Conservation (phyloP, 92 coral and sea anemone genomes). For the Epizoanthus ramosus region DNA sequence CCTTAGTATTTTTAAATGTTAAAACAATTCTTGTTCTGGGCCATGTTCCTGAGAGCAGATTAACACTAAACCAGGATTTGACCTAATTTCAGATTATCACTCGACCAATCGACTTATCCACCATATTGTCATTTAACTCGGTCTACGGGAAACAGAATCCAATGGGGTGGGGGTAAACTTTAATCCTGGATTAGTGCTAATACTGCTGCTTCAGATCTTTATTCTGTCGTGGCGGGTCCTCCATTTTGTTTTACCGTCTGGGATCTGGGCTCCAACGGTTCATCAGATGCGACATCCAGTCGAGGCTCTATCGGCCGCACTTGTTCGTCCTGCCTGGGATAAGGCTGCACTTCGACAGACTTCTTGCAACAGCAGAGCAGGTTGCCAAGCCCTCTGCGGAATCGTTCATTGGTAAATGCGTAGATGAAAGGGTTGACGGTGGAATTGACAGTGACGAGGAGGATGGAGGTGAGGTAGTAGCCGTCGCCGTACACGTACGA, state of each 20-base stretch:
- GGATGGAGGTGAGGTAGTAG: constrained; percentile 60
- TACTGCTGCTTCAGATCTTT: too few species aligned
- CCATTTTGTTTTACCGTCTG: neutral
- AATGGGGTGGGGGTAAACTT: too few species aligned
- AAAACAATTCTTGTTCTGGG: too few species aligned
- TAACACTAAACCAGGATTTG: too few species aligned
- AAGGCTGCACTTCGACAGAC: constrained; percentile 7
- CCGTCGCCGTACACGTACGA: constrained; percentile 55
- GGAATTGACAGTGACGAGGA: constrained; percentile 70
- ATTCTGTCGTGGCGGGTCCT: neutral
- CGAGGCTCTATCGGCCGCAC: neutral
- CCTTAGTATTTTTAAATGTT: too few species aligned
- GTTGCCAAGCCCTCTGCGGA: constrained; percentile 41
- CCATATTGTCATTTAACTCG: too few species aligned
- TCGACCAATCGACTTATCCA: too few species aligned
- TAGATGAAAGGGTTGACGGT: constrained; percentile 72
- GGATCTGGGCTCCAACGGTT: neutral
- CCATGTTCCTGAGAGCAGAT: too few species aligned
- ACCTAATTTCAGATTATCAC: too few species aligned
- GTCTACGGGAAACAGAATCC: too few species aligned
- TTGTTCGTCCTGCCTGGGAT: neutral
- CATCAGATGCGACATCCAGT: too few species aligned
- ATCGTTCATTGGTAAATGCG: constrained; percentile 57
- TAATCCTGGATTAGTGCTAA: too few species aligned
- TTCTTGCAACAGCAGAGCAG: constrained; percentile 42